These are phyloP conservation scores for Tokudaia muenninki DNA, from an alignment of 2,797 vertebrate genomes.

Conservation along the genomic window DNA sequence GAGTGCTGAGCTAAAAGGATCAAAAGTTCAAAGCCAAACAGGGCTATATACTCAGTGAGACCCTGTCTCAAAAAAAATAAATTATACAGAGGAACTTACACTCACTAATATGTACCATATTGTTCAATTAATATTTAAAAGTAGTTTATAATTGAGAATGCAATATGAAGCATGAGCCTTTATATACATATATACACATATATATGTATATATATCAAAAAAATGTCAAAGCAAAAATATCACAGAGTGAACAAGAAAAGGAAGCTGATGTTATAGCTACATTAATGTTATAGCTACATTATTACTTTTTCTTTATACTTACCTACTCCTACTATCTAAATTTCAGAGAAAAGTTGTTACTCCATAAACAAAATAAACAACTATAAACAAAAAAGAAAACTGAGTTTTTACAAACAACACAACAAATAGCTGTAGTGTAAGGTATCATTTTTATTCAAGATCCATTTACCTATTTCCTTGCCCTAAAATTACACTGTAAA, in stretches of 20 bases:
- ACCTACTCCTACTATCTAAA: neutral
- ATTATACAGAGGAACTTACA: neutral
- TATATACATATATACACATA: neutral
- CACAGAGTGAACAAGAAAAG: constrained; percentile 32
- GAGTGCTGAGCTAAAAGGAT: neutral
- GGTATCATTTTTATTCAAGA: constrained; percentile 33
- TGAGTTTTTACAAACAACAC: constrained; percentile 42
- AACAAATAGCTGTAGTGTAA: neutral
- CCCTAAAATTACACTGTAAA: neutral
- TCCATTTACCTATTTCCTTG: neutral
- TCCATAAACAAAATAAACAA: constrained; percentile 36
- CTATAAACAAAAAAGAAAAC: constrained; percentile 11
- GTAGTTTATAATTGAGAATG: neutral
- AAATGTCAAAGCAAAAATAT: constrained; percentile 7
- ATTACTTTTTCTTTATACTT: constrained; percentile 18
- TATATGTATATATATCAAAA: neutral
- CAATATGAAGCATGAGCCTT: neutral
- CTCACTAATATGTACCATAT: constrained; percentile 21
- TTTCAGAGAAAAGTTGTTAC: constrained; percentile 24
- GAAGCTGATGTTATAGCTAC: neutral
- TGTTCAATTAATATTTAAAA: constrained; percentile 12
- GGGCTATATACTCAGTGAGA: neutral
- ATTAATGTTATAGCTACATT: neutral
- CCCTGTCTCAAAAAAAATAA: neutral
- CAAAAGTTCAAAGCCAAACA: neutral